Base-by-base conservation (phyloP, 2,888 invertebrate species). In the Desoria tigrina region DNA sequence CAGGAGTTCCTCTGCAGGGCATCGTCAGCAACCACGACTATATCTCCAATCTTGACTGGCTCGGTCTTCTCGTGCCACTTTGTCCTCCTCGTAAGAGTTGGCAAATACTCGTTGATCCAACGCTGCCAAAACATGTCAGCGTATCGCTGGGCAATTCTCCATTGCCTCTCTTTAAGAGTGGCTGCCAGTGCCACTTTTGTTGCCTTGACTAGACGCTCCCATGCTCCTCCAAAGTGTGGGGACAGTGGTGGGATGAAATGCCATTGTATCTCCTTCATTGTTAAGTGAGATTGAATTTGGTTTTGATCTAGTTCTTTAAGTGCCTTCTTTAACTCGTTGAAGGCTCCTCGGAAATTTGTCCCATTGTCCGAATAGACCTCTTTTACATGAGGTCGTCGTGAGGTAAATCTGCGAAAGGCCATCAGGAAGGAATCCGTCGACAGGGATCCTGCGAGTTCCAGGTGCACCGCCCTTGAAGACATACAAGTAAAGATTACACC, bases 181-280 rank as follows among this genome's bases (percentile, higher is more conserved):
- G 37, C 42, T 9, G 27, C 18, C 4, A 74, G 39, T 2, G 68
- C 56, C 1, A 37, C 57, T 45, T 76, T 67, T 11, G 66, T 62
- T 1, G 68, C 51, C 21, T 65, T 51, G 11, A 77, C 66, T 28
- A 74, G 51, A 2, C 76, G 54, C 26, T 76, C 75, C 71, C 70
- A 72, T 16, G 42, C 58, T 11, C 76, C 74, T 9, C 74, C 73
- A 49, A 74, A 69, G 37, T 74, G 72, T 11, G 75, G 71, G 0
- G 69, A 60, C 3, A 3, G 37, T 14, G 61, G 61, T 24, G 61
- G 61, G 7, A 24, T 61, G 18, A 61, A 61, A 9, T 54, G 37
- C 53, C 53, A 61, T 2, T 21, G 24, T 4, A 42, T 54, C 18
- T 42, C 42, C 2, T 24, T 2, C 11, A 14, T 24, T 1, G 26